Conservation (phyloP, 1,140 invertebrate genomes). For the Lucilia cuprina region DNA sequence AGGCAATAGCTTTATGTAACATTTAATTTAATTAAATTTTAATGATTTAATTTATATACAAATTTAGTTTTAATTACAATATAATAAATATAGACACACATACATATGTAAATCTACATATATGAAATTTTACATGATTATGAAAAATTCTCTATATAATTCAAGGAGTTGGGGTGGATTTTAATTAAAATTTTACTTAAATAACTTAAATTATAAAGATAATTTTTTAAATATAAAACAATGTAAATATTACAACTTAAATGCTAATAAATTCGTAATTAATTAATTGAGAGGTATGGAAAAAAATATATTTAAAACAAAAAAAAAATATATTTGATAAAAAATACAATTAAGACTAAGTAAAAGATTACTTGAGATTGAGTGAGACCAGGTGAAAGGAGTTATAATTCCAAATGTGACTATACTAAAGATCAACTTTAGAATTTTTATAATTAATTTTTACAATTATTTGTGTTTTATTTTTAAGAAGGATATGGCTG, state of each 20-base stretch:
- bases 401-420: not conserved
- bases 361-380: not conserved
- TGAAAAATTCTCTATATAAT: not conserved
- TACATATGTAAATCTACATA: not conserved
- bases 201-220: not conserved
- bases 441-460: not conserved
- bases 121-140: not conserved
- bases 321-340: too few relatives aligned
- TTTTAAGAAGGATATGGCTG: not conserved
- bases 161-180: not conserved
- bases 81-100: too few relatives aligned
- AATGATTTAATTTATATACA: slow-evolving; percentile 16
- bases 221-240: not conserved
- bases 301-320: not conserved
- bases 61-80: not conserved
- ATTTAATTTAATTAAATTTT: not conserved
- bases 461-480: not conserved
- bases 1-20: not conserved
- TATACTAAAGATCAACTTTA: slow-evolving; percentile 26
- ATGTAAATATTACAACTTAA: not conserved
- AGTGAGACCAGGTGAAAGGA: not conserved
- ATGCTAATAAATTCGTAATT: not conserved
- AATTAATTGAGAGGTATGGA: not conserved
- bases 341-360: too few relatives aligned
- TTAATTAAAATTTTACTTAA: not conserved